Evolutionary conservation across 2,113 vertebrate genomes (phyloP).

Genomic region (Chamaetylas fuelleborni): DNA sequence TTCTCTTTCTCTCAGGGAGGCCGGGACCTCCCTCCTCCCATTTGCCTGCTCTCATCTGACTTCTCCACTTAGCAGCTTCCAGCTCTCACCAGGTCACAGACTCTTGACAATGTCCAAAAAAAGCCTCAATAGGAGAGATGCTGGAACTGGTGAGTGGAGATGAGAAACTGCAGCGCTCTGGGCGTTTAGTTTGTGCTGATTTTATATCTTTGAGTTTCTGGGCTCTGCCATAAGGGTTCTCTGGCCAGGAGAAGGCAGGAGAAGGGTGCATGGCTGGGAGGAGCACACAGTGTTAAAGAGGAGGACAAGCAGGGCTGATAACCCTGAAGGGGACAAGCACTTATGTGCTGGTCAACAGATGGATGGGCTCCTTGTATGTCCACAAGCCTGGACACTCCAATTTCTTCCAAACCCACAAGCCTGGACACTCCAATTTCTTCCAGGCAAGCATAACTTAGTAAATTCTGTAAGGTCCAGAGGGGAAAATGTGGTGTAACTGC

Average conservation of each 20-base stretch:
- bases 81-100: neutral
- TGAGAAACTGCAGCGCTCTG: neutral
- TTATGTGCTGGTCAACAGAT: neutral
- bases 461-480: neutral
- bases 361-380: neutral
- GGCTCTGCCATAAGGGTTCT: neutral
- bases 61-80: neutral
- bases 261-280: neutral
- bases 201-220: neutral
- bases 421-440: too few species aligned
- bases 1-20: neutral
- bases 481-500: neutral
- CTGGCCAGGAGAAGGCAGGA: neutral
- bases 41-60: neutral
- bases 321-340: neutral
- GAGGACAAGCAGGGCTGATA: neutral
- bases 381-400: too few species aligned
- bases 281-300: neutral
- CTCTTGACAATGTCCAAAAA: neutral
- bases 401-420: too few species aligned
- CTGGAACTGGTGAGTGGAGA: neutral
- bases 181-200: too few species aligned
- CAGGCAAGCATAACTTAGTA: neutral
- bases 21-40: neutral
- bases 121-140: fast-evolving